These are phyloP conservation scores for Malacoraja senta DNA, from an alignment of 2,797 vertebrate species.

Conservation along the genomic window DNA sequence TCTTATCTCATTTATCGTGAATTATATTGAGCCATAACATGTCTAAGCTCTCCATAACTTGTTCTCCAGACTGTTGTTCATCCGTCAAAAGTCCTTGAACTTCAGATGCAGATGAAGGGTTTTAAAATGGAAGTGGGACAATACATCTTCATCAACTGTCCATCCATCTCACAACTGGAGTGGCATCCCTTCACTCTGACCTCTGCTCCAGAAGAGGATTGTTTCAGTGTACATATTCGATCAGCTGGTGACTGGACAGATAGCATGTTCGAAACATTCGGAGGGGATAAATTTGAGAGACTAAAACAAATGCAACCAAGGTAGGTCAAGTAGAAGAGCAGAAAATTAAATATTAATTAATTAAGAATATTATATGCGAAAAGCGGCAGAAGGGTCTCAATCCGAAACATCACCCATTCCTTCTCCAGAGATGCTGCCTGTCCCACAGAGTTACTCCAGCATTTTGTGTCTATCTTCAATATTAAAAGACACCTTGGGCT, in stretches of 20 bases:
- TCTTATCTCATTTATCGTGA: no score
- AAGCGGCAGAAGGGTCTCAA: no score
- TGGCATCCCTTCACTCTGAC: slow-evolving; percentile 94
- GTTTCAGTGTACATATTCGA: slow-evolving; percentile 78
- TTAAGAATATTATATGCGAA: background rate
- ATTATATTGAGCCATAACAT: background rate
- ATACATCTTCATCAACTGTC: slow-evolving; percentile 85
- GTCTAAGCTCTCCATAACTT: background rate
- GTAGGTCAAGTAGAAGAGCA: background rate
- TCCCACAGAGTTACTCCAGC: no score
- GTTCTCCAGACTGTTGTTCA: slow-evolving; percentile 70
- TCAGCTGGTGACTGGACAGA: slow-evolving; percentile 79
- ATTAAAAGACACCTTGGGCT: background rate
- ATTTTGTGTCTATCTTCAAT: background rate
- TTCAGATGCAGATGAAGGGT: slow-evolving; percentile 77
- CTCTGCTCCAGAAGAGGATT: slow-evolving; percentile 80
- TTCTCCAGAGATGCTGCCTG: no score
- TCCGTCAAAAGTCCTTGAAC: slow-evolving; percentile 80
- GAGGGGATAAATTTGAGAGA: background rate
- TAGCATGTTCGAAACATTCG: slow-evolving; percentile 56
- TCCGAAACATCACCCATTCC: no score
- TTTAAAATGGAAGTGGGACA: slow-evolving; percentile 88
- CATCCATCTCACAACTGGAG: slow-evolving; percentile 71
- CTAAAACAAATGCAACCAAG: background rate
- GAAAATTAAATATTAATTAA: background rate